A percentile compares a stretch with the other conserved stretches of the same genome.
Evolutionary conservation across 2,113 vertebrate genomes (phyloP).

Genomic region (Cephalopterus ornatus): DNA sequence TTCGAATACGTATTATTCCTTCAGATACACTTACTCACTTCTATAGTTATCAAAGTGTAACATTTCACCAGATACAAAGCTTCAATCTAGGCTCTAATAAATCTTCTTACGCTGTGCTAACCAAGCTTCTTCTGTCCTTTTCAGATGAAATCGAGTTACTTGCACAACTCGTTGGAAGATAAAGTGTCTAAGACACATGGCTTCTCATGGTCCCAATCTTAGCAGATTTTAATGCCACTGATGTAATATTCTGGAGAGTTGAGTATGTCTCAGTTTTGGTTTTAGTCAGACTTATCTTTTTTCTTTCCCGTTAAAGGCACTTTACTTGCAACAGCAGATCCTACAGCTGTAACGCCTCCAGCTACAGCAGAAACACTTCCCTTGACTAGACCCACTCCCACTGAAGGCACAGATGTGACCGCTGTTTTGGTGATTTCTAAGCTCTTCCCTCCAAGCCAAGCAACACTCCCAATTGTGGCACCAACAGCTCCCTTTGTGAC

Average conservation of each 20-base stretch:
- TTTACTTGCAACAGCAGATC: constrained; percentile 91
- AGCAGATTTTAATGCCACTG: constrained; percentile 66
- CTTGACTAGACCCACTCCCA: constrained; percentile 92
- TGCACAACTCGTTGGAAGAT: constrained; percentile 68
- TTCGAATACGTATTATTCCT: constrained; percentile 59
- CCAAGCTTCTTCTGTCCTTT: constrained; percentile 66
- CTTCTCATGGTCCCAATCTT: constrained; percentile 64
- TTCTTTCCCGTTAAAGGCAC: constrained; percentile 92
- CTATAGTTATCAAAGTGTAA: constrained; percentile 68
- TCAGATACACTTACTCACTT: constrained; percentile 56
- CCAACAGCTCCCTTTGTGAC: constrained; percentile 93
- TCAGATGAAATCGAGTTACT: constrained; percentile 50
- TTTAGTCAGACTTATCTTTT: constrained; percentile 96
- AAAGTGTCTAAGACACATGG: constrained; percentile 60
- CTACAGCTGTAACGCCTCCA: constrained; percentile 87
- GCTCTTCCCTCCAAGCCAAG: constrained; percentile 95
- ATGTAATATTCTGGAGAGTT: constrained; percentile 25
- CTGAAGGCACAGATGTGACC: constrained; percentile 85
- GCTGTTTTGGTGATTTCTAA: constrained; percentile 93
- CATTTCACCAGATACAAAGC: constrained; percentile 76
- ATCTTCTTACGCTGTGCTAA: constrained; percentile 60
- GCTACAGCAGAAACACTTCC: constrained; percentile 89
- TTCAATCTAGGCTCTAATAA: constrained; percentile 67
- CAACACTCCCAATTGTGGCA: constrained; percentile 89
- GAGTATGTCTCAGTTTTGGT: constrained; percentile 9